Conservation (phyloP, 2,888 invertebrate genomes). For the Drosophila sordidula region DNA sequence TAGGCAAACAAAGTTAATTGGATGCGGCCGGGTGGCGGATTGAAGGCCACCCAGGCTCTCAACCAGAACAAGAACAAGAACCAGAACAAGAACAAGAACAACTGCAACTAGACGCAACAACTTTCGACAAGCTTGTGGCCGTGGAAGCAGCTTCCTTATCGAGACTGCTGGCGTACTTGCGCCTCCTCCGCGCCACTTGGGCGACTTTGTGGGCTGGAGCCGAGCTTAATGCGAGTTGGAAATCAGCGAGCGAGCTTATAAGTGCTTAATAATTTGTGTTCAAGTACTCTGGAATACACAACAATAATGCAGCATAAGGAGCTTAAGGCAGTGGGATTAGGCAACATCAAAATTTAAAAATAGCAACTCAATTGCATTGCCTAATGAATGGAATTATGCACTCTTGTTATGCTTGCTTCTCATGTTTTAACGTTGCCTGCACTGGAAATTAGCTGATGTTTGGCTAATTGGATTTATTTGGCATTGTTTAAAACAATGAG, state of each 20-base stretch:
- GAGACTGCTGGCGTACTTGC: neutral
- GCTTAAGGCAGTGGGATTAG: neutral
- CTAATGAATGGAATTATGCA: neutral
- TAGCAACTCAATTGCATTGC: neutral
- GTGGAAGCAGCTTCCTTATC: constrained; percentile 10
- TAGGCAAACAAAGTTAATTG: constrained; percentile 79
- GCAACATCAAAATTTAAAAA: neutral
- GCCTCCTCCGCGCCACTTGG: neutral
- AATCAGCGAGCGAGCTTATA: too few species aligned
- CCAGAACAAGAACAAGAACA: neutral
- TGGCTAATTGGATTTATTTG: too few species aligned
- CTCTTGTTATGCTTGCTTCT: neutral
- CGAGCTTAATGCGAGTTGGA: too few species aligned
- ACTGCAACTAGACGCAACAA: constrained; percentile 27
- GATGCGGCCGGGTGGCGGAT: constrained; percentile 55
- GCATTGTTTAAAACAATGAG: too few species aligned
- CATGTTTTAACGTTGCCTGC: too few species aligned
- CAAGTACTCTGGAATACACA: too few species aligned
- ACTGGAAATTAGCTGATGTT: too few species aligned
- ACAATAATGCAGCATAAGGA: too few species aligned
- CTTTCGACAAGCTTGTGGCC: constrained; percentile 31
- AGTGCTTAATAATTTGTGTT: too few species aligned
- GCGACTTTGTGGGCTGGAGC: neutral
- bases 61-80: neutral
- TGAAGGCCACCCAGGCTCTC: constrained; percentile 40